Evolutionary conservation across 2,797 vertebrate species (phyloP).

Genomic region (Sebastiscus albofasciatus): DNA sequence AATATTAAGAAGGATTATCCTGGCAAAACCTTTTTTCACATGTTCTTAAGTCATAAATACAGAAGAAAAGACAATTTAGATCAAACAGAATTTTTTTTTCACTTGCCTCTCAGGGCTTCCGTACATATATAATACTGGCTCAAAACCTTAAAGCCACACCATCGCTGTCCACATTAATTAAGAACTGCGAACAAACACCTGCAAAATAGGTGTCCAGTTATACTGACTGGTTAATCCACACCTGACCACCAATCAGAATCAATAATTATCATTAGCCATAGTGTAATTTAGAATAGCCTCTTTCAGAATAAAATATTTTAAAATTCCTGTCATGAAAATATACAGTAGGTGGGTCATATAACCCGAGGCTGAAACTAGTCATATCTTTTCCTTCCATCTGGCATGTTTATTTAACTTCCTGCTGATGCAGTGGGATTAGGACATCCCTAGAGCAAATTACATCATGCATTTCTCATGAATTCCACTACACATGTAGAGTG

Average conservation of each 20-base stretch:
- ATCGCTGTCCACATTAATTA: background rate
- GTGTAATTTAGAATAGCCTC: background rate
- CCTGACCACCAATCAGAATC: background rate
- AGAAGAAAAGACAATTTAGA: background rate
- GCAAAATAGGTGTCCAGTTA: background rate
- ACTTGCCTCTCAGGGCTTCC: background rate
- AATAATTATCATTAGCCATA: background rate
- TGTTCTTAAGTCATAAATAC: background rate
- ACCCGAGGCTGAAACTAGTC: background rate
- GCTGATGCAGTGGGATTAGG: background rate
- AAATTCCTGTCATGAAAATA: background rate
- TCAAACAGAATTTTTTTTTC: background rate
- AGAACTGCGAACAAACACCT: background rate
- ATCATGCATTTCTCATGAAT: background rate
- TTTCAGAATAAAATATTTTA: background rate
- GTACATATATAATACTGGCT: background rate
- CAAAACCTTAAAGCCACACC: background rate
- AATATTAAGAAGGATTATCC: background rate
- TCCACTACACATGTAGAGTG: rapidly evolving
- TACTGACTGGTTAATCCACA: background rate
- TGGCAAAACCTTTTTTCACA: background rate
- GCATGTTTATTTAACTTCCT: background rate
- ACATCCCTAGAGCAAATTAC: background rate
- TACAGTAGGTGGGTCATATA: background rate
- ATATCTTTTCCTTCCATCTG: background rate